Conservation (phyloP, 2,888 invertebrate species). For the Myopa tessellatipennis region DNA sequence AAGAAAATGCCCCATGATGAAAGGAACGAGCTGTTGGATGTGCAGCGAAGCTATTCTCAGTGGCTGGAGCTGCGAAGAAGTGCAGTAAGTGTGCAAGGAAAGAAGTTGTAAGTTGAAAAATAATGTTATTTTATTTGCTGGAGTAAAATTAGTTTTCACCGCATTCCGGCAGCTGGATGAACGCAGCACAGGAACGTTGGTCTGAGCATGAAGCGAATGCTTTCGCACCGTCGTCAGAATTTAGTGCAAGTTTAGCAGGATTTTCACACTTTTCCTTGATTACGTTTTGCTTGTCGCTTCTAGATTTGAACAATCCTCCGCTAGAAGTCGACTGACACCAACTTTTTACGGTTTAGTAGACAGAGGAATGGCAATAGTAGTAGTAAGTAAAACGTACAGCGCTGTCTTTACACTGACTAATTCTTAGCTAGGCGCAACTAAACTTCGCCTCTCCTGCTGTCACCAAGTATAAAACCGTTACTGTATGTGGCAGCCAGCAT, state of each 20-base stretch:
- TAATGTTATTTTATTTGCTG: slow-evolving; percentile 36
- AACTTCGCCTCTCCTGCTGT: too few relatives aligned
- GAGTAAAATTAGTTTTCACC: slow-evolving; percentile 39
- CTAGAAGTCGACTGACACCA: slow-evolving; percentile 5
- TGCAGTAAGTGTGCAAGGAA: neutral
- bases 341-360: neutral
- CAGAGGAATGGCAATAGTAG: neutral
- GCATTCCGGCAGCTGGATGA: slow-evolving; percentile 31
- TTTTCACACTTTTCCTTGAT: slow-evolving; percentile 26
- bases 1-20: slow-evolving; percentile 9
- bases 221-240: neutral
- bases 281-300: neutral
- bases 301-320: neutral
- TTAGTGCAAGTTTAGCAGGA: slow-evolving; percentile 33
- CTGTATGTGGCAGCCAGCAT: too few relatives aligned
- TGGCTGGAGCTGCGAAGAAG: neutral
- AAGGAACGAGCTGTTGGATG: slow-evolving; percentile 28
- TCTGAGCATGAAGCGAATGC: too few relatives aligned
- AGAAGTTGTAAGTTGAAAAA: slow-evolving; percentile 34
- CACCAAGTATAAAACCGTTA: too few relatives aligned
- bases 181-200: neutral
- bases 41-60: slow-evolving; percentile 7
- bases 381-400: neutral
- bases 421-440: too few relatives aligned
- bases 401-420: too few relatives aligned